Percentiles rank a stretch among this genome's conserved stretches.
phyloP scores from a whole-genome alignment of 2,797 vertebrate genomes.

The Xiphorhynchus erythropygius region DNA sequence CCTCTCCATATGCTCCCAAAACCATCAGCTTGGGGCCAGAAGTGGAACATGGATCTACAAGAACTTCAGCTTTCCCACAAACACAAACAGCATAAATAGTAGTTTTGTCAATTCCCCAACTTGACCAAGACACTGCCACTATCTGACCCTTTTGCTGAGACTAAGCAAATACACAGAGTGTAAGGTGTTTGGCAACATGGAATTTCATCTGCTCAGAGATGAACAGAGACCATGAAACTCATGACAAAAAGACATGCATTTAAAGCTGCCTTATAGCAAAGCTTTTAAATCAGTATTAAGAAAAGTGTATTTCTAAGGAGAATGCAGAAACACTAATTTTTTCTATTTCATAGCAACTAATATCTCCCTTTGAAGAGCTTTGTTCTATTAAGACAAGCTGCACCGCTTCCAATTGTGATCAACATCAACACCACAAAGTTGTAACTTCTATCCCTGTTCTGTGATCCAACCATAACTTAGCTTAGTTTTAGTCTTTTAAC shows the following conservation, averaged over 20 bases:
- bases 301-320: neutral
- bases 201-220: neutral
- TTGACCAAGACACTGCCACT: neutral
- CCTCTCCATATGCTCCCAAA: neutral
- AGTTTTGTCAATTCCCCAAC: neutral
- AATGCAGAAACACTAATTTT: neutral
- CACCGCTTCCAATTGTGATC: neutral
- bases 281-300: neutral
- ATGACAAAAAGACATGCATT: neutral
- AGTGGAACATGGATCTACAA: neutral
- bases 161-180: neutral
- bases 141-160: neutral
- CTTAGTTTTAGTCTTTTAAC: constrained; percentile 1
- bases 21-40: neutral
- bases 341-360: neutral
- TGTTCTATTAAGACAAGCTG: neutral
- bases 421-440: neutral
- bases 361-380: neutral
- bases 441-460: neutral
- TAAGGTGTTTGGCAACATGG: neutral
- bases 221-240: neutral
- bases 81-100: neutral
- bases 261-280: neutral
- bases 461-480: neutral
- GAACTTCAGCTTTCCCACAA: neutral